A percentile compares a stretch with the other conserved stretches of the same genome.
Conservation (phyloP, 2,888 invertebrate genomes). For the Harmothoe impar region DNA sequence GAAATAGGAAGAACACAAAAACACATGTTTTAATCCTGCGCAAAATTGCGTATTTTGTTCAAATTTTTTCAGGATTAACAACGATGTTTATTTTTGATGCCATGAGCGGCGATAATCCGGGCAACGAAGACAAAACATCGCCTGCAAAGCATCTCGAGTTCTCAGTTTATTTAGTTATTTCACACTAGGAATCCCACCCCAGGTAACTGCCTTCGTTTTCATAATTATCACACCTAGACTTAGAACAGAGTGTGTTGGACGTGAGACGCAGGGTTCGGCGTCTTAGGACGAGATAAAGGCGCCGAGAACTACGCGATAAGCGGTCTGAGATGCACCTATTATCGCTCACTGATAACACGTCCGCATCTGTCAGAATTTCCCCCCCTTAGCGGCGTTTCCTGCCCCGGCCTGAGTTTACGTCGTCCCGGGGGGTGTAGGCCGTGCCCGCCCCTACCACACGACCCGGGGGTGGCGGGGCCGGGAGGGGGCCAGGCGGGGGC, state of each 20-base stretch:
- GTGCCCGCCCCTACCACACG: too few species aligned
- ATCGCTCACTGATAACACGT: conserved; percentile 60
- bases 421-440: too few species aligned
- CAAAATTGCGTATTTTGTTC: too few species aligned
- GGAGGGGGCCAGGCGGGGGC: too few species aligned
- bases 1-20: too few species aligned
- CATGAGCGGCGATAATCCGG: conserved; percentile 38
- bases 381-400: neutral
- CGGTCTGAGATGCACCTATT: neutral
- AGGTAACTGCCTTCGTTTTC: conserved; percentile 3
- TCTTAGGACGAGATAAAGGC: neutral
- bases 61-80: too few species aligned
- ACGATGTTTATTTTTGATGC: neutral
- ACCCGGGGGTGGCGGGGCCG: too few species aligned
- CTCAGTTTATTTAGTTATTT: conserved; percentile 55
- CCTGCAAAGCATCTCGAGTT: conserved; percentile 33
- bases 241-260: neutral
- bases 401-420: too few species aligned
- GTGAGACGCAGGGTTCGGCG: neutral
- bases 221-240: too few species aligned
- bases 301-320: conserved; percentile 32
- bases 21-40: too few species aligned
- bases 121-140: conserved; percentile 61
- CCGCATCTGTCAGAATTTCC: conserved; percentile 57
- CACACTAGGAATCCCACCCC: neutral